Evolutionary conservation across 2,797 vertebrate genomes (phyloP).

Genomic region (Pseudomugil tenellus): DNA sequence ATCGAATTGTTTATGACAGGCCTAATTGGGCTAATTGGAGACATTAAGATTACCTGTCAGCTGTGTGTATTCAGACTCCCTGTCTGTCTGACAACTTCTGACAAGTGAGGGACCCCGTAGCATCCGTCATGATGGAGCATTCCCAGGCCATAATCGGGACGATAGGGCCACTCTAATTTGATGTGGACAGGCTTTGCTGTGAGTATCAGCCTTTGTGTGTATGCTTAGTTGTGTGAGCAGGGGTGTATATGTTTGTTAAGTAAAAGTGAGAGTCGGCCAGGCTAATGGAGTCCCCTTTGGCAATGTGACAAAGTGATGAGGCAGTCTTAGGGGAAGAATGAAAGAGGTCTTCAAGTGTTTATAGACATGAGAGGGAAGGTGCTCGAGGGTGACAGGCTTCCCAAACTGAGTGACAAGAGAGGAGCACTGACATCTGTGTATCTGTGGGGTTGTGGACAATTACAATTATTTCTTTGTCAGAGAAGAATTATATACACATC

Average conservation of each 20-base stretch:
- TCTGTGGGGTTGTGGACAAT: constrained; percentile 58
- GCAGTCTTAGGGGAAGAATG: constrained; percentile 89
- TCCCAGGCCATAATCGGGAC: constrained; percentile 94
- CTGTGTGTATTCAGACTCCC: constrained; percentile 95
- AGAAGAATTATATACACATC: constrained; percentile 15
- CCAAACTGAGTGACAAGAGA: constrained; percentile 84
- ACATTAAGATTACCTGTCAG: constrained; percentile 99
- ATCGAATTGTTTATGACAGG: constrained; percentile 99
- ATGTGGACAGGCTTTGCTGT: constrained; percentile 94
- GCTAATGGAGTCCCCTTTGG: constrained; percentile 96
- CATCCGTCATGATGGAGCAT: constrained; percentile 96
- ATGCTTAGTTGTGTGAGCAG: constrained; percentile 27
- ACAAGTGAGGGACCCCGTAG: constrained; percentile 98
- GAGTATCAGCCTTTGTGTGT: constrained; percentile 76
- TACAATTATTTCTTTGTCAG: constrained; percentile 13
- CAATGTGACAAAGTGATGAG: constrained; percentile 93
- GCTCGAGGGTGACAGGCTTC: constrained; percentile 85
- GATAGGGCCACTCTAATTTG: constrained; percentile 97
- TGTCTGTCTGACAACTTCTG: constrained; percentile 97
- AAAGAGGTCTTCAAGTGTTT: constrained; percentile 91
- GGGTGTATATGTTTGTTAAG: constrained; percentile 67
- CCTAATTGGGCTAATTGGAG: constrained; percentile 99
- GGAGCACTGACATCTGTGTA: constrained; percentile 63
- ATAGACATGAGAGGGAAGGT: constrained; percentile 89
- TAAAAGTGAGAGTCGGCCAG: constrained; percentile 71